Evolutionary conservation across 1,140 invertebrate species (phyloP), one percentile per base, ranked within the genome.

Genomic region (Bursaphelenchus mucronatus): DNA sequence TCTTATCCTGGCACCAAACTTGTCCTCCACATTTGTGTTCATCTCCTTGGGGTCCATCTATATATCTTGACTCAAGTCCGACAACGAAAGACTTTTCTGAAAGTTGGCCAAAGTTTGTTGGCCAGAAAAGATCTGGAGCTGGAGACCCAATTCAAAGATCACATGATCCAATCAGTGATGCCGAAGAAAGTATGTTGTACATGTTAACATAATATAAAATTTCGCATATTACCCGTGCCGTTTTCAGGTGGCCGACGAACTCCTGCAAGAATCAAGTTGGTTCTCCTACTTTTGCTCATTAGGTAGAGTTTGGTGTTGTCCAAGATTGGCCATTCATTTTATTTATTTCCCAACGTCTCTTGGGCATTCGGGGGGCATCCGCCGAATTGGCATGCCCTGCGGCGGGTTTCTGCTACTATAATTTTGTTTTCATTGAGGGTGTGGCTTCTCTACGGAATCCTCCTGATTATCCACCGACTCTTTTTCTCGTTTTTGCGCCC

Each of bases 91-190:
- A 95, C 92, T 7, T 96, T 96, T 83, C 91, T 94, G 88, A 94
- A 94, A 85, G 90, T 96, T 52, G 91, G 92, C 0, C 91, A 95
- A 80, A 93, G 91, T 64, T 80, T 92, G 13, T 81, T 92, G 59
- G 91, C 93, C 0, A 84, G 90, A 21, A 86, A 88, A 52, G 91
- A 95, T 75, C 82, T 96, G 41, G 90, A 94, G 82, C 87, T 90
- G 83, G 93, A 97, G 79, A 94, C 93, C 71, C 89, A 91, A 71
- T 83, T 94, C 6, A 95, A 94, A 81, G 91, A 95, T 78, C 92
- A 94, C 81, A 95, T 95, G 91, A 94, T 62, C 13, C 90, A 92
- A 79, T 94, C 91, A 4, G 89, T 97, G 39, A 97, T 95, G 92
- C 92, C 92, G 40, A 81, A 80, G 65, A 80, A 80, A 62, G 76